Evolutionary conservation across 2,797 vertebrate species (phyloP).

Genomic region (Gymnothorax javanicus): DNA sequence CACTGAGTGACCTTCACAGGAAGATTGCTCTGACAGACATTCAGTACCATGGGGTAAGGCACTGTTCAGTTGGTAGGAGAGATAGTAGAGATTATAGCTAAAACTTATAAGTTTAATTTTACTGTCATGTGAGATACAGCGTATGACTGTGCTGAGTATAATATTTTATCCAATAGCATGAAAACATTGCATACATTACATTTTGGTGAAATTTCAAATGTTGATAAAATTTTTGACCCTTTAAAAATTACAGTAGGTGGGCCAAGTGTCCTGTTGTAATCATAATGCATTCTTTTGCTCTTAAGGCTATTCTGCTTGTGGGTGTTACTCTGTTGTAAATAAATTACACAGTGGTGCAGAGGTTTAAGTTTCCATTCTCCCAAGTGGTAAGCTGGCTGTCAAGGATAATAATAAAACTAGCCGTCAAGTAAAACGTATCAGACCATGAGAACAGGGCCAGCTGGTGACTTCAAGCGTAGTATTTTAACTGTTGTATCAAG

Average conservation of each 20-base stretch:
- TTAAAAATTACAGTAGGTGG: background rate
- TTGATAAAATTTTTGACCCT: background rate
- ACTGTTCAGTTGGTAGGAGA: conserved; percentile 10
- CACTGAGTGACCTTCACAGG: background rate
- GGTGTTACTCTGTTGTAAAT: background rate
- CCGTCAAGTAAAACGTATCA: conserved; percentile 30
- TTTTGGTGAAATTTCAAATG: background rate
- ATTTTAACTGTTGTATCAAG: background rate
- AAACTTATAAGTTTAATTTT: background rate
- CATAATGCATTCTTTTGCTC: background rate
- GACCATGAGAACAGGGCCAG: background rate
- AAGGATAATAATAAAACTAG: conserved; percentile 46
- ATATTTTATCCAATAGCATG: background rate
- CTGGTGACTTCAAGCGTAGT: background rate
- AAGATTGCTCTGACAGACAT: background rate
- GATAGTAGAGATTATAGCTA: background rate
- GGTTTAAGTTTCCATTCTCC: conserved; percentile 56
- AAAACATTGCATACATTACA: background rate
- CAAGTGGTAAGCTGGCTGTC: conserved; percentile 56
- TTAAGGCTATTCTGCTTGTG: background rate
- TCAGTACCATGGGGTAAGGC: background rate
- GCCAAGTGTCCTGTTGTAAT: background rate
- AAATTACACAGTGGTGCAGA: conserved; percentile 51
- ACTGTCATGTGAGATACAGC: background rate
- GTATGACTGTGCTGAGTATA: background rate